Percentiles rank a stretch among this genome's conserved stretches.
Evolutionary conservation across 2,888 invertebrate genomes (phyloP).

Genomic region (Coremacera marginata): DNA sequence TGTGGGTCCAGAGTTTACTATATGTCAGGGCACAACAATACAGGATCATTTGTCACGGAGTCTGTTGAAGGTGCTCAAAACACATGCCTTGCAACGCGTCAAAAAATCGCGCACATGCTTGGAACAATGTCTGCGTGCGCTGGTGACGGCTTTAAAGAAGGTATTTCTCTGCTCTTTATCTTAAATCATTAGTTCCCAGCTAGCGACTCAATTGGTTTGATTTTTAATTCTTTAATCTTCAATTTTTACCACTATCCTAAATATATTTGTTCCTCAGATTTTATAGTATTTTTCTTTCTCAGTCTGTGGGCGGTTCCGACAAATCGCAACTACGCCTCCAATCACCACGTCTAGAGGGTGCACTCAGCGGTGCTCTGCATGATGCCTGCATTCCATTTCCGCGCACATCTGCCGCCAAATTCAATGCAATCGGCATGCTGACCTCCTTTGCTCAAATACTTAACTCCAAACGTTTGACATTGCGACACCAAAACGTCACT

Average conservation of each 20-base stretch:
- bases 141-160: constrained; percentile 75
- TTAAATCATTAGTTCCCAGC: too few species aligned
- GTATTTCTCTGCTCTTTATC: constrained; percentile 51
- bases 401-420: constrained; percentile 91
- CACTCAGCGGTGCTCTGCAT: constrained; percentile 66
- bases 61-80: constrained; percentile 83
- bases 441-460: constrained; percentile 88
- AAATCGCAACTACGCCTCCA: constrained; percentile 66
- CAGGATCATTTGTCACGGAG: constrained; percentile 80
- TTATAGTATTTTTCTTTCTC: background rate
- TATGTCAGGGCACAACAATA: constrained; percentile 77
- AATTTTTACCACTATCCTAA: too few species aligned
- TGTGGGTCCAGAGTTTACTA: constrained; percentile 76
- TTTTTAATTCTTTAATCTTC: too few species aligned
- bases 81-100: constrained; percentile 85
- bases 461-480: constrained; percentile 76
- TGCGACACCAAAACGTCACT: constrained; percentile 81
- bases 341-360: constrained; percentile 68
- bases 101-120: constrained; percentile 88
- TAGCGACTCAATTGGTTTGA: too few species aligned
- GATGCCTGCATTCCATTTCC: constrained; percentile 95
- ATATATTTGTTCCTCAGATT: background rate
- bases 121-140: constrained; percentile 84
- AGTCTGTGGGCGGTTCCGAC: constrained; percentile 60
- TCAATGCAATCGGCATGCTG: constrained; percentile 87